Evolutionary conservation across 2,113 vertebrate genomes (phyloP).

Genomic region (Callipepla squamata): DNA sequence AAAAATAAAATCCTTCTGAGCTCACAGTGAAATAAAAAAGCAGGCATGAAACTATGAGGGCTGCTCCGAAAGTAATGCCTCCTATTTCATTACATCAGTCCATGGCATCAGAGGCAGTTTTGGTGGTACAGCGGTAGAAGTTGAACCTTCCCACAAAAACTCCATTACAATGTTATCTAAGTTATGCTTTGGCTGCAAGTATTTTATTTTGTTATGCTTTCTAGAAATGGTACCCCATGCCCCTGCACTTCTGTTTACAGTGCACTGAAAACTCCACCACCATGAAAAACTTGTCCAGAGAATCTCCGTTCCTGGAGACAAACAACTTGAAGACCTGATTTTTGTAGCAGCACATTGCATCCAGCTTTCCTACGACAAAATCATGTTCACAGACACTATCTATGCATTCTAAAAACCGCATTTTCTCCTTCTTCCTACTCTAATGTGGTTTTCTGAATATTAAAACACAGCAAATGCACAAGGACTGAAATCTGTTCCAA

Average conservation of each 20-base stretch:
- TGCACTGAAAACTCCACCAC: background rate
- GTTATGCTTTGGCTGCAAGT: background rate
- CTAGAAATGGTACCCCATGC: background rate
- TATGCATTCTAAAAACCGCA: background rate
- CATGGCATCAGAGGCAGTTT: too few species aligned
- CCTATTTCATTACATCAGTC: too few species aligned
- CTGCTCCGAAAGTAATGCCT: too few species aligned
- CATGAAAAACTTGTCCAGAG: background rate
- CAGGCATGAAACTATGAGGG: background rate
- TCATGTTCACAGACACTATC: background rate
- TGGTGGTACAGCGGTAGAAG: too few species aligned
- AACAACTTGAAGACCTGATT: background rate
- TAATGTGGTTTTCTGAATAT: background rate
- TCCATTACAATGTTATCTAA: background rate
- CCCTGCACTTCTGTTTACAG: background rate
- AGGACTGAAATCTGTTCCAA: background rate
- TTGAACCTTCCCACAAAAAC: too few species aligned
- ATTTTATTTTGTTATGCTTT: background rate
- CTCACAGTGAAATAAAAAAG: slow-evolving; percentile 25
- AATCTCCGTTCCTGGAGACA: background rate
- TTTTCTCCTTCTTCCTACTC: background rate
- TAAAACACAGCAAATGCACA: background rate
- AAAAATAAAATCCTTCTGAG: background rate
- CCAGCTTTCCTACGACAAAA: background rate
- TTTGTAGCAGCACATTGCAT: background rate